phyloP scores from a whole-genome alignment of 2,797 vertebrate species.

The Galago senegalensis region DNA sequence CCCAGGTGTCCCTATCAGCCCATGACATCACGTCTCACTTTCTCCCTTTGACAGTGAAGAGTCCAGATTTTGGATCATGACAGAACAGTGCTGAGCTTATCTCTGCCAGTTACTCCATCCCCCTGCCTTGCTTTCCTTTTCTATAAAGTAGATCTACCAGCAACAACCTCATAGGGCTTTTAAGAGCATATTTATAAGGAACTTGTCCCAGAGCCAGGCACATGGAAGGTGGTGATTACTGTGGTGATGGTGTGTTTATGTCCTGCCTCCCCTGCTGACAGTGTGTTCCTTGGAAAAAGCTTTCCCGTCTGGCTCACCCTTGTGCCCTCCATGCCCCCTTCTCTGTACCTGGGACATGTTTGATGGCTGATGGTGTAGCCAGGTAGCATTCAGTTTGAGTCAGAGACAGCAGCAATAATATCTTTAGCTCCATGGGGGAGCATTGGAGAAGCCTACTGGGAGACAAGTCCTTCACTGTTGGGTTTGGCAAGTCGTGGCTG shows the following conservation, averaged over 20 bases:
- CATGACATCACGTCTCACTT: fast-evolving
- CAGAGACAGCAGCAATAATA: background rate
- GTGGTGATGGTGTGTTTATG: background rate
- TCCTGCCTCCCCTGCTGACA: background rate
- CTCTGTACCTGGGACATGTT: background rate
- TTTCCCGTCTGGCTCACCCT: background rate
- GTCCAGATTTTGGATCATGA: background rate
- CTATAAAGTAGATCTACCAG: background rate
- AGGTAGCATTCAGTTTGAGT: background rate
- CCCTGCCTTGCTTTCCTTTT: background rate
- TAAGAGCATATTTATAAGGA: slow-evolving; percentile 15
- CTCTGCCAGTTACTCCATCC: background rate
- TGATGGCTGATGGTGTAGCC: background rate
- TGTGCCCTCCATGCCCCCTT: background rate
- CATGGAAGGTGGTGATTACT: background rate
- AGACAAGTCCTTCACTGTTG: background rate
- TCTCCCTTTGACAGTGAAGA: background rate
- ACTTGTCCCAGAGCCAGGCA: background rate
- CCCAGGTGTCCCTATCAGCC: fast-evolving
- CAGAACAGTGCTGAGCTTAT: background rate
- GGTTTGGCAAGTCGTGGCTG: background rate
- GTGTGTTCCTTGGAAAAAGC: background rate
- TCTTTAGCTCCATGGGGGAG: background rate
- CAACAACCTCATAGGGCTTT: background rate
- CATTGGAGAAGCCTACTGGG: background rate